Evolutionary conservation across 2,797 vertebrate genomes (phyloP).

Genomic region (Tapirus indicus): DNA sequence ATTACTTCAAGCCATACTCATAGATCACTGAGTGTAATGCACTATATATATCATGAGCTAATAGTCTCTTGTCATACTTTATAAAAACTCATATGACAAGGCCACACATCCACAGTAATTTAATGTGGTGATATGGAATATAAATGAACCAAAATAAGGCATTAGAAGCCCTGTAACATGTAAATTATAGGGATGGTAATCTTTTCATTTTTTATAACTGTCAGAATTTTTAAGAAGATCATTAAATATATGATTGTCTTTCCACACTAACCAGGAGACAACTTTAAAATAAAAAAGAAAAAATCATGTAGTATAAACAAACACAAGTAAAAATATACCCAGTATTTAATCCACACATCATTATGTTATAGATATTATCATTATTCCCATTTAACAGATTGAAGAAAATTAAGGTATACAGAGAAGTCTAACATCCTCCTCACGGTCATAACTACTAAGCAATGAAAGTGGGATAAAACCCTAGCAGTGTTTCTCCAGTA

Average conservation of each 20-base stretch:
- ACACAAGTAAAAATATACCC: not conserved
- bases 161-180: not conserved
- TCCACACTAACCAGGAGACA: not conserved
- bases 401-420: not conserved
- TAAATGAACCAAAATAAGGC: not conserved
- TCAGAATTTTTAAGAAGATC: not conserved
- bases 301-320: not conserved
- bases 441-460: not conserved
- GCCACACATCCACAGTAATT: not conserved
- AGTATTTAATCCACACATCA: not conserved
- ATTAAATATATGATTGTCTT: not conserved
- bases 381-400: not conserved
- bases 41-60: not conserved
- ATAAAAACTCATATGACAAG: not conserved
- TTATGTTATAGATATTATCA: not conserved
- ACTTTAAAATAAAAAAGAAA: not conserved
- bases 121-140: not conserved
- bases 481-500: not conserved
- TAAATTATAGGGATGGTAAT: not conserved
- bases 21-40: not conserved
- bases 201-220: not conserved
- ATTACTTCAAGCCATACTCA: not conserved
- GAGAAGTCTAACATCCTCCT: not conserved
- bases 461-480: not conserved
- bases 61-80: not conserved